Evolutionary conservation across 2,113 vertebrate genomes (phyloP).

Genomic region (Indicator indicator): DNA sequence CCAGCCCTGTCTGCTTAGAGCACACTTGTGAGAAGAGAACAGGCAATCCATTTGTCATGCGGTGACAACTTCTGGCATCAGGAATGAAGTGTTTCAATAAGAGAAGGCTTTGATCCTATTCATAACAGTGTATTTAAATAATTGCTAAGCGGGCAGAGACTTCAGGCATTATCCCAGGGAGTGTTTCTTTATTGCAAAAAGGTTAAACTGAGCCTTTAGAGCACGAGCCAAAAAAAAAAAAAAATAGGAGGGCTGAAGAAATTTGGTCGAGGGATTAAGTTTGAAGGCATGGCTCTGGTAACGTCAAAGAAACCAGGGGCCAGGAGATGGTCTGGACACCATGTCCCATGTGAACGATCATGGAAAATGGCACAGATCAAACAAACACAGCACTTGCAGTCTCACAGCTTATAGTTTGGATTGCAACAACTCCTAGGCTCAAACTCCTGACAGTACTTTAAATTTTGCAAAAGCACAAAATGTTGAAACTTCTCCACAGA

Average conservation of each 20-base stretch:
- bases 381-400: background rate
- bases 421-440: background rate
- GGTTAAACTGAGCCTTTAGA: slow-evolving; percentile 29
- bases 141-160: slow-evolving; percentile 57
- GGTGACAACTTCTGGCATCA: slow-evolving; percentile 47
- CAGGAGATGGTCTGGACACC: background rate
- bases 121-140: slow-evolving; percentile 61
- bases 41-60: slow-evolving; percentile 46
- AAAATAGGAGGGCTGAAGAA: background rate
- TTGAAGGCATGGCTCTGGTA: background rate
- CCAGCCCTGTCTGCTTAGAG: slow-evolving; percentile 10
- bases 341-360: background rate
- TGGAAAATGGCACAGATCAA: background rate
- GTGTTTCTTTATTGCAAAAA: slow-evolving; percentile 28
- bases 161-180: slow-evolving; percentile 43
- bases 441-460: background rate
- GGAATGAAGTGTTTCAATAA: slow-evolving; percentile 60
- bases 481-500: background rate
- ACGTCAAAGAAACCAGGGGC: background rate
- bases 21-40: background rate
- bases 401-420: fast-evolving
- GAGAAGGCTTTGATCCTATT: slow-evolving; percentile 63
- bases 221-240: background rate
- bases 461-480: background rate
- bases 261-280: slow-evolving; percentile 17